Evolutionary conservation across 64 coral and sea anemone species (phyloP).

Genomic region (Platygyra sinensis): DNA sequence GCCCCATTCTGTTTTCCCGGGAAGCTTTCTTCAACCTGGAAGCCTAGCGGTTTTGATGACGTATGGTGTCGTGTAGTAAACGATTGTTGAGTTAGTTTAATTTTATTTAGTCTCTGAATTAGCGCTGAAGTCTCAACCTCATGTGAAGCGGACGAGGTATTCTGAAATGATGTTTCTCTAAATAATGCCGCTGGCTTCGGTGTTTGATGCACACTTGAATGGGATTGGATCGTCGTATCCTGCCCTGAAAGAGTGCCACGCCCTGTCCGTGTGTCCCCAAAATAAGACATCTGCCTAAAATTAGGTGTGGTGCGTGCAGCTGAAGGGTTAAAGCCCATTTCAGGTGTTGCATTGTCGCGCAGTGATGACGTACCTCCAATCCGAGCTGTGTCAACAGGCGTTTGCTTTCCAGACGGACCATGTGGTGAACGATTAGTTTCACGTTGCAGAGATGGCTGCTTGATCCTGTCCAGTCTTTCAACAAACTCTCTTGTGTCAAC

Average conservation of each 20-base stretch:
- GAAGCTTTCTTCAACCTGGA: neutral
- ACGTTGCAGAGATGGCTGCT: neutral
- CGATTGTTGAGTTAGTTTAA: constrained; percentile 54
- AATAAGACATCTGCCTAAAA: neutral
- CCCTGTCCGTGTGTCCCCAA: neutral
- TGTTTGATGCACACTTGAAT: neutral
- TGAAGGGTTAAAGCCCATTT: neutral
- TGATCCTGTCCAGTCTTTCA: constrained; percentile 7
- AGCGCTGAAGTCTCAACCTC: constrained; percentile 50
- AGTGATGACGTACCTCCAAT: neutral
- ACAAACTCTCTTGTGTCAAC: constrained; percentile 3
- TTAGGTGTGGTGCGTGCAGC: neutral
- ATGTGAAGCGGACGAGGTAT: neutral
- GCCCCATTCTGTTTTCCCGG: neutral
- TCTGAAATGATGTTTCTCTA: neutral
- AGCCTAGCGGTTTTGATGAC: neutral
- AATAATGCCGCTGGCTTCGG: neutral
- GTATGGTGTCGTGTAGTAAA: neutral
- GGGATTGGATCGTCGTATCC: neutral
- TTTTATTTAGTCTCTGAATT: constrained; percentile 62
- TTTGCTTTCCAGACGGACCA: neutral
- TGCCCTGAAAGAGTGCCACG: neutral
- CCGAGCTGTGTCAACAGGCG: neutral
- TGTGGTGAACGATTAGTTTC: neutral
- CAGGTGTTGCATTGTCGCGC: no score